These are phyloP conservation scores for Halcyon chelicuti DNA, from an alignment of 2,797 vertebrate genomes.

Conservation along the genomic window DNA sequence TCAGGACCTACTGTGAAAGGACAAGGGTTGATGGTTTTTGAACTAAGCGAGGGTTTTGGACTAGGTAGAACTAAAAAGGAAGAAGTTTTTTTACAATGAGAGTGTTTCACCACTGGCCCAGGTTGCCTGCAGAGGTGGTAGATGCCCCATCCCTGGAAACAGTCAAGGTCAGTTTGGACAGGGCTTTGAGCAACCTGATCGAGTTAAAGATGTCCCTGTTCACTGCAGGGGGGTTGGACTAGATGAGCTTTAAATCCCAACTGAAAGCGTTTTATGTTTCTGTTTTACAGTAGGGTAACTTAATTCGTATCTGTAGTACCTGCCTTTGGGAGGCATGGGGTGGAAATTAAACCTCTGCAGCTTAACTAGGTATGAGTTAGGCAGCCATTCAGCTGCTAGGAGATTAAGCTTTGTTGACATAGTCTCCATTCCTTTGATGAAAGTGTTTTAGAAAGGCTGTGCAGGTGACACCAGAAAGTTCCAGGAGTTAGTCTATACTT, in stretches of 20 bases:
- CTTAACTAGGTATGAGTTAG: background rate
- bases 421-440: background rate
- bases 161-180: background rate
- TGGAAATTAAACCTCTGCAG: conserved; percentile 8
- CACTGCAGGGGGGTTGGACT: background rate
- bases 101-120: background rate
- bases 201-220: background rate
- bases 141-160: background rate
- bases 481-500: background rate
- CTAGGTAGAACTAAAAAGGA: background rate
- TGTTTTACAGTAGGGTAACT: background rate
- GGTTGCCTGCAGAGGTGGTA: background rate
- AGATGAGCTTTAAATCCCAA: background rate
- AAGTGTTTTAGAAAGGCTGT: background rate
- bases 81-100: background rate
- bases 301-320: background rate
- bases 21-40: background rate
- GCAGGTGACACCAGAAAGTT: background rate
- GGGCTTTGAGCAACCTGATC: background rate
- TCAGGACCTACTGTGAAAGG: background rate
- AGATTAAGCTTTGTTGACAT: background rate
- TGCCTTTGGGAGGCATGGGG: background rate
- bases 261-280: background rate
- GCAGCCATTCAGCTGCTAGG: background rate
- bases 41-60: background rate